Evolutionary conservation across 2,113 vertebrate species (phyloP).

Genomic region (Onychostruthus taczanowskii): DNA sequence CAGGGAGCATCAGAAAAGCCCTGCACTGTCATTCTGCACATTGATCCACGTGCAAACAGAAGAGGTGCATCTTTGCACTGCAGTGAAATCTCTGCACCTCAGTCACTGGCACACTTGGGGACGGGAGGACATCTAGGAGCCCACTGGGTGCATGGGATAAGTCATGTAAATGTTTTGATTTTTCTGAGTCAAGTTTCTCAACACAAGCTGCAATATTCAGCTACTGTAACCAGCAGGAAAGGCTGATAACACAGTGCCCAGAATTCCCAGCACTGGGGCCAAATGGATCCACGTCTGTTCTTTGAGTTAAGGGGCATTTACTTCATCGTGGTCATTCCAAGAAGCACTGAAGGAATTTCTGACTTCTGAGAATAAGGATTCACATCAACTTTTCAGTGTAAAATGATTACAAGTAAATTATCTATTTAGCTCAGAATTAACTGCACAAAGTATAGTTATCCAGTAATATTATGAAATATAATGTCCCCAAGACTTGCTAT

Average conservation of each 20-base stretch:
- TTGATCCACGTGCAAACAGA: neutral
- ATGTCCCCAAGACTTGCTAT: neutral
- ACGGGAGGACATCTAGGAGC: neutral
- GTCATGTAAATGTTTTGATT: neutral
- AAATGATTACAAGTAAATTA: neutral
- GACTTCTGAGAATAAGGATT: neutral
- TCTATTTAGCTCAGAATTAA: neutral
- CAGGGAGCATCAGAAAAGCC: neutral
- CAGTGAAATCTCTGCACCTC: neutral
- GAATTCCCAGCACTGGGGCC: neutral
- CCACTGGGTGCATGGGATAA: neutral
- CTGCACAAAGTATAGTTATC: neutral
- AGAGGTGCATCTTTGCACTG: neutral
- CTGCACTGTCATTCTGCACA: neutral
- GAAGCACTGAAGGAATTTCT: neutral
- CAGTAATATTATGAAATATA: neutral
- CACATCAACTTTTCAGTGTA: neutral
- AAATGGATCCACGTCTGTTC: rapidly evolving
- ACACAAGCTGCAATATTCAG: neutral
- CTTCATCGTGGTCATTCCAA: neutral
- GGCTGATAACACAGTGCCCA: neutral
- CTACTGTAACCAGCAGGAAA: neutral
- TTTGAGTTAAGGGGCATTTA: neutral
- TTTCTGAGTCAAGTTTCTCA: neutral
- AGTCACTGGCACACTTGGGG: neutral